These are phyloP conservation scores for Semnopithecus entellus DNA, from an alignment of 2,113 vertebrate genomes.

Conservation along the genomic window DNA sequence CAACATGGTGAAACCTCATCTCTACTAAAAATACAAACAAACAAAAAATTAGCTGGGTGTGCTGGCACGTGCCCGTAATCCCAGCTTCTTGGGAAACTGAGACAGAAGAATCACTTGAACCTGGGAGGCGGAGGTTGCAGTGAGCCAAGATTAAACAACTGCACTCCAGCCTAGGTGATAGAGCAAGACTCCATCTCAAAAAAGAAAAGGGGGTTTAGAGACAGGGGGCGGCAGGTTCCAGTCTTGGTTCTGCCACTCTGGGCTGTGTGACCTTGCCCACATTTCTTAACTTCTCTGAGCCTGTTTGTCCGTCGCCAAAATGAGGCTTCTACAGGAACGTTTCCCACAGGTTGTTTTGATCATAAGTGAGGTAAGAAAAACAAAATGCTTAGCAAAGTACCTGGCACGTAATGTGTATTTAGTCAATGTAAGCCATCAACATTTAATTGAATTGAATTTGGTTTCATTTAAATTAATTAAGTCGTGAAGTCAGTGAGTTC, in stretches of 20 bases:
- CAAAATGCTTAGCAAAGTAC: conserved; percentile 22
- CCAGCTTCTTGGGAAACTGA: too few species aligned
- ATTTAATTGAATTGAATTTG: conserved; percentile 58
- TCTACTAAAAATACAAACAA: too few species aligned
- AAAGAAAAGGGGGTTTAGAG: not conserved
- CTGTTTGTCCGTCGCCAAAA: not conserved
- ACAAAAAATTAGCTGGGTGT: too few species aligned
- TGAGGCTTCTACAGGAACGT: not conserved
- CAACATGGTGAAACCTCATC: too few species aligned
- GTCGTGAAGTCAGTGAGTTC: conserved; percentile 64
- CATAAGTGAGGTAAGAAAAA: conserved; percentile 36
- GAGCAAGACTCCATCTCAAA: too few species aligned
- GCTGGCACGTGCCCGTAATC: too few species aligned
- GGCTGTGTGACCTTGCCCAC: not conserved
- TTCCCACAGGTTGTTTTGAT: not conserved
- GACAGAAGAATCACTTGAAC: too few species aligned
- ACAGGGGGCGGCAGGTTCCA: not conserved
- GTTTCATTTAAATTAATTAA: conserved; percentile 71
- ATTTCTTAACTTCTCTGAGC: not conserved
- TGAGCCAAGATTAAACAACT: too few species aligned
- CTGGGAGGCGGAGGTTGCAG: too few species aligned
- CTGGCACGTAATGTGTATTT: not conserved
- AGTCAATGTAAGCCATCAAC: conserved; percentile 42
- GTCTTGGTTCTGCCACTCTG: not conserved
- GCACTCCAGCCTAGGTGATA: too few species aligned